These are phyloP conservation scores for Parthenolecanium corni DNA, from an alignment of 2,888 invertebrate species.

Conservation along the genomic window DNA sequence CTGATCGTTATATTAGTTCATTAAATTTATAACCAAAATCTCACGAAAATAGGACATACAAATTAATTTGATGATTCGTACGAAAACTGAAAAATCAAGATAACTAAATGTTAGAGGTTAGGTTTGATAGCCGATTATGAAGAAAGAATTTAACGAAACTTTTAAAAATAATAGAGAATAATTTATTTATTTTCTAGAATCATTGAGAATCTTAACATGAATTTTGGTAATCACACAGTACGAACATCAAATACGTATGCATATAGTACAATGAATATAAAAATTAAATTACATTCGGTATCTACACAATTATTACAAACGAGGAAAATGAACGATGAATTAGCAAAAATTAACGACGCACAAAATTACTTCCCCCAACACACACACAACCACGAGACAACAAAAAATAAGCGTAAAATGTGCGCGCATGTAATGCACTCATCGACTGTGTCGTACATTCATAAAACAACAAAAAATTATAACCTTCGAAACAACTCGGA, in stretches of 20 bases:
- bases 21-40: no score
- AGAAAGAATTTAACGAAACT: no score
- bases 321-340: not conserved
- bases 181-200: no score
- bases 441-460: not conserved
- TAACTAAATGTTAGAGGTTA: no score
- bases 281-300: constrained; percentile 4
- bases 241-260: not conserved
- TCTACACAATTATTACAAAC: constrained; percentile 4
- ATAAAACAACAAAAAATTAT: constrained; percentile 1
- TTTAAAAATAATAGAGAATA: no score
- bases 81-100: no score
- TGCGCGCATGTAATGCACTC: not conserved
- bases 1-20: no score
- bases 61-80: no score
- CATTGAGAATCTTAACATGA: no score
- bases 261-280: constrained; percentile 8
- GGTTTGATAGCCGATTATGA: no score
- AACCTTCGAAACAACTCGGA: not conserved
- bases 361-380: not conserved
- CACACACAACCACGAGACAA: not conserved
- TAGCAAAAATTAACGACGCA: not conserved
- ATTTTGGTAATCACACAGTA: no score
- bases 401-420: not conserved
- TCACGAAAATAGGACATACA: no score